phyloP scores from a whole-genome alignment of 2,888 invertebrate species.

The Synanthedon vespiformis region DNA sequence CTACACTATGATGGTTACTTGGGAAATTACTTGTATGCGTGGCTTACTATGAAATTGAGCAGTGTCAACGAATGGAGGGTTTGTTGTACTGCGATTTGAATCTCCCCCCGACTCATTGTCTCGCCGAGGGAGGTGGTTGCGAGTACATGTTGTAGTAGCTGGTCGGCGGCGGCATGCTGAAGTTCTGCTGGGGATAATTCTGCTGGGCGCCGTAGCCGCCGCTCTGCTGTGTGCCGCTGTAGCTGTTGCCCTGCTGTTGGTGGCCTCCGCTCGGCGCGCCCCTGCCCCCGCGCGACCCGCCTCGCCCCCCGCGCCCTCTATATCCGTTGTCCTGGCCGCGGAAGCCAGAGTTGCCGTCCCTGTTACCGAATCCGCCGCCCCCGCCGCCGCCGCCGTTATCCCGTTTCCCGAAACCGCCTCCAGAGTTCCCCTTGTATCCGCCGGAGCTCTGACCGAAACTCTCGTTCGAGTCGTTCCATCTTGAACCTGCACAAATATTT shows the following conservation, averaged over 20 bases:
- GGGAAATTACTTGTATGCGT: too few relatives aligned
- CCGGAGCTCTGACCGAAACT: conserved; percentile 6
- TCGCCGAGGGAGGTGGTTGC: conserved; percentile 40
- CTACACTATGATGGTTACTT: too few relatives aligned
- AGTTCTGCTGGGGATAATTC: conserved; percentile 9
- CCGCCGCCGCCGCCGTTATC: conserved; percentile 13
- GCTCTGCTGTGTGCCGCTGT: conserved; percentile 8
- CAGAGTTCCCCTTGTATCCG: conserved; percentile 2
- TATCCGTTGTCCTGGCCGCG: conserved; percentile 10
- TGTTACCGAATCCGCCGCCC: conserved; percentile 10
- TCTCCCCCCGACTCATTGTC: too few relatives aligned
- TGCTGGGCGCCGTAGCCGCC: conserved; percentile 7
- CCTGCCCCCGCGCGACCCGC: conserved; percentile 14
- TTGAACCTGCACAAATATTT: conserved; percentile 19
- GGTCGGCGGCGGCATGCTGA: conserved; percentile 34
- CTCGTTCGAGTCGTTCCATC: conserved; percentile 30
- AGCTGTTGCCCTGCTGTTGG: conserved; percentile 9
- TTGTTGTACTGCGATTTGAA: too few relatives aligned
- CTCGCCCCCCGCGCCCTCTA: conserved; percentile 8
- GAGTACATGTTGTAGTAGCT: conserved; percentile 60
- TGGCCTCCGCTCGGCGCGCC: conserved; percentile 6
- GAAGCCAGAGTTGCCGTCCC: conserved; percentile 12
- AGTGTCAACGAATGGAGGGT: too few relatives aligned
- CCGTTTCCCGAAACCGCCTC: conserved; percentile 10
- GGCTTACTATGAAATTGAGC: too few relatives aligned